Conservation (phyloP, 1,140 invertebrate species). For the Papilio glaucus region DNA sequence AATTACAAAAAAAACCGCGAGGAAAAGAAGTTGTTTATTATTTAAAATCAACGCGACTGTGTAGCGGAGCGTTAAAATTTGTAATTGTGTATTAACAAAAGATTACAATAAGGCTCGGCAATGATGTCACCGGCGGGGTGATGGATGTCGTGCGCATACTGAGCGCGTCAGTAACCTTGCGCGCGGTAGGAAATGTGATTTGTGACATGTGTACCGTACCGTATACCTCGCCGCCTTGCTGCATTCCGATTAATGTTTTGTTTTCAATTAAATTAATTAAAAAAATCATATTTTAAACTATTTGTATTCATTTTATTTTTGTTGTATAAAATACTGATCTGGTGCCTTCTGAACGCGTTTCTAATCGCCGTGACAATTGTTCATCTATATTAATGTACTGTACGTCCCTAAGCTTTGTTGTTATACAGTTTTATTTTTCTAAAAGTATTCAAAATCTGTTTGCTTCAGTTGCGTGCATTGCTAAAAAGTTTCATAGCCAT, state of each 20-base stretch:
- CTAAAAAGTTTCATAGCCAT: neutral
- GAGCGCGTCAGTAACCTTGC: conserved; percentile 58
- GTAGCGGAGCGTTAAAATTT: neutral
- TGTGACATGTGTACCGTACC: conserved; percentile 27
- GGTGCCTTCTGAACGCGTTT: too few species aligned
- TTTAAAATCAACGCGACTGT: neutral
- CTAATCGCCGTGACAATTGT: too few species aligned
- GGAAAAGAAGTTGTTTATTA: too few species aligned
- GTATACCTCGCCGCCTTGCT: neutral
- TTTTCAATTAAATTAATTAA: too few species aligned
- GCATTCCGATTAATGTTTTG: neutral
- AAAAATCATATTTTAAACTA: too few species aligned
- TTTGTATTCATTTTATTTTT: too few species aligned
- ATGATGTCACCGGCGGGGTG: conserved; percentile 55
- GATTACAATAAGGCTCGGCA: conserved; percentile 31
- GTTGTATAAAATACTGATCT: too few species aligned
- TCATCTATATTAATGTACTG: neutral
- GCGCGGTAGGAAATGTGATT: conserved; percentile 50
- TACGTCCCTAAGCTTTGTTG: neutral
- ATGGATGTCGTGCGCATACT: conserved; percentile 55
- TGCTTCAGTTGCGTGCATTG: neutral
- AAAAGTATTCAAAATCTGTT: neutral
- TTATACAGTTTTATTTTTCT: neutral
- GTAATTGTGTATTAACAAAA: conserved; percentile 21
- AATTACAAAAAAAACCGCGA: too few species aligned